These are phyloP conservation scores for Hemistola chrysoprasaria DNA, from an alignment of 2,888 invertebrate species.

Conservation along the genomic window DNA sequence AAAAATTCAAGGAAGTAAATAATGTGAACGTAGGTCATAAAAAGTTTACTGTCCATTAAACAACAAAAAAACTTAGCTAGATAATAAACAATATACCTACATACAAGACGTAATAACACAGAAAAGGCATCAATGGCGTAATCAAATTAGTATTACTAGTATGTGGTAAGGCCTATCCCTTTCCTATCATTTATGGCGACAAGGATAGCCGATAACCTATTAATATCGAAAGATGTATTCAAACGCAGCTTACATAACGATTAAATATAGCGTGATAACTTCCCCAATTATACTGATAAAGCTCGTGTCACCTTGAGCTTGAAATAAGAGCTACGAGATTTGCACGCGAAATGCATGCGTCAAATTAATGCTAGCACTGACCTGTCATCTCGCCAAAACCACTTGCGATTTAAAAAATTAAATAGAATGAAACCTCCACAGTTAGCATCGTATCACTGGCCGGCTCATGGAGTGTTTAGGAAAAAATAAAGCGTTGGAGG, in stretches of 20 bases:
- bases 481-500: slow-evolving; percentile 33
- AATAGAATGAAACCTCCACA: slow-evolving; percentile 44
- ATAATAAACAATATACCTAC: too few relatives aligned
- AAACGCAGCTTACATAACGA: too few relatives aligned
- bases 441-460: slow-evolving; percentile 35
- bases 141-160: slow-evolving; percentile 9
- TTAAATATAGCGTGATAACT: neutral
- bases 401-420: slow-evolving; percentile 46
- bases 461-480: slow-evolving; percentile 43
- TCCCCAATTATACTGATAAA: slow-evolving; percentile 11
- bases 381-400: slow-evolving; percentile 55
- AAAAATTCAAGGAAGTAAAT: too few relatives aligned
- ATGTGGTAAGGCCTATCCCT: slow-evolving; percentile 3
- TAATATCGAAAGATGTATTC: neutral
- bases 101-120: neutral
- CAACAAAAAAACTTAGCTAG: too few relatives aligned
- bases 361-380: slow-evolving; percentile 39
- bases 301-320: slow-evolving; percentile 13
- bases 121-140: slow-evolving; percentile 1
- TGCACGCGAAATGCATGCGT: slow-evolving; percentile 17
- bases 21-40: too few relatives aligned
- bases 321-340: neutral
- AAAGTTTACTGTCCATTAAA: too few relatives aligned
- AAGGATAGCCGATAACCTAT: slow-evolving; percentile 20
- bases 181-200: slow-evolving; percentile 5